Conservation (phyloP, 2,113 vertebrate genomes). For the Gavia stellata region DNA sequence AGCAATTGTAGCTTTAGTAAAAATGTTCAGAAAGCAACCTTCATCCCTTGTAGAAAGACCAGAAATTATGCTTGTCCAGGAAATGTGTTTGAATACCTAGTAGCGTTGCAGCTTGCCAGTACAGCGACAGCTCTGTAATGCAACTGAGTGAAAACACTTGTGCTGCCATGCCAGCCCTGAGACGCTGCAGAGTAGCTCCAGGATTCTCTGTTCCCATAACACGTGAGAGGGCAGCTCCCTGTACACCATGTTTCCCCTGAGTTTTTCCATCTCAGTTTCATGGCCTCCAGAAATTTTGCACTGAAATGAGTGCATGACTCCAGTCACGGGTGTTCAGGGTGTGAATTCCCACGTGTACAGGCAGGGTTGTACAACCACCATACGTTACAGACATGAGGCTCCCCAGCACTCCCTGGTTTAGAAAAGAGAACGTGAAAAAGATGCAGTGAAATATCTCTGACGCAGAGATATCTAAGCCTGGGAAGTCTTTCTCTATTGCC, state of each 20-base stretch:
- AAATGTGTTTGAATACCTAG: background rate
- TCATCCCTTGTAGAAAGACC: background rate
- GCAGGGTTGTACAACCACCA: background rate
- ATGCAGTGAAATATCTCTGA: background rate
- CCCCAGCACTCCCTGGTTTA: background rate
- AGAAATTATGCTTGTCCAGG: background rate
- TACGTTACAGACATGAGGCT: background rate
- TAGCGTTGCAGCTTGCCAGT: background rate
- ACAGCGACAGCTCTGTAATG: background rate
- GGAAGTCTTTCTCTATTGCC: background rate
- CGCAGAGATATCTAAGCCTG: background rate
- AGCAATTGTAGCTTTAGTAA: background rate
- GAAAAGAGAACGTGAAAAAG: background rate
- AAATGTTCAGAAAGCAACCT: background rate
- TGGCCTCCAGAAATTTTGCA: slow-evolving; percentile 7
- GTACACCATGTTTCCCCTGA: background rate
- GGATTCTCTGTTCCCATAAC: background rate
- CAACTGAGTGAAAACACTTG: background rate
- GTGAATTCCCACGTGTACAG: background rate
- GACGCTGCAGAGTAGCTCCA: background rate
- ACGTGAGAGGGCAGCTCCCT: background rate
- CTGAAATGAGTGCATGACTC: background rate
- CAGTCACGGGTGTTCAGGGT: background rate
- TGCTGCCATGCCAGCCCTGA: background rate
- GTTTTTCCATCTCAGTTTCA: background rate